Conservation (phyloP, 1,140 invertebrate genomes). For the Musca vetustissima region DNA sequence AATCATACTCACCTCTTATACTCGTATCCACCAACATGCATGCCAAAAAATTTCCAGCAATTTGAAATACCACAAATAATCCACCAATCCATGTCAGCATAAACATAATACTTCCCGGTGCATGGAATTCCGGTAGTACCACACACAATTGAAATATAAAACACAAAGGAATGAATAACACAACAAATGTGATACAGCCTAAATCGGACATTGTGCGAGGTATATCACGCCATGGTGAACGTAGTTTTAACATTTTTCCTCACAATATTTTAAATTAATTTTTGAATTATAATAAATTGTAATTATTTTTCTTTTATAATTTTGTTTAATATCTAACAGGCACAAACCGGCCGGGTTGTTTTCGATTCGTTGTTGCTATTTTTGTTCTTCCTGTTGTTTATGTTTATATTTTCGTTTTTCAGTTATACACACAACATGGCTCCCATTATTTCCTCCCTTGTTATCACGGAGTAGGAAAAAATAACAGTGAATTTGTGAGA, state of each 20-base stretch:
- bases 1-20: conserved; percentile 35
- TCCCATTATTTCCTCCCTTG: background rate
- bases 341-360: background rate
- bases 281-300: background rate
- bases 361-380: background rate
- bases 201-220: conserved; percentile 43
- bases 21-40: conserved; percentile 49
- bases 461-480: background rate
- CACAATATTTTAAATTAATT: background rate
- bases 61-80: conserved; percentile 61
- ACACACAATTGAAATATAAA: conserved; percentile 63
- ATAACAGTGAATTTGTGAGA: conserved; percentile 8
- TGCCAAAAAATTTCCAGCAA: conserved; percentile 57
- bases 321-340: background rate
- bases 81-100: conserved; percentile 62
- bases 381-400: conserved; percentile 3
- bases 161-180: conserved; percentile 43
- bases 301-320: background rate
- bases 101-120: conserved; percentile 46
- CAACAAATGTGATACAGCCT: conserved; percentile 41
- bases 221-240: conserved; percentile 22
- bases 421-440: background rate
- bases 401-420: conserved; percentile 2
- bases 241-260: background rate
- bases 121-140: conserved; percentile 67